A percentile compares a stretch with the other conserved stretches of the same genome.
Evolutionary conservation across 2,797 vertebrate genomes (phyloP).

Genomic region (Amazonetta brasiliensis): DNA sequence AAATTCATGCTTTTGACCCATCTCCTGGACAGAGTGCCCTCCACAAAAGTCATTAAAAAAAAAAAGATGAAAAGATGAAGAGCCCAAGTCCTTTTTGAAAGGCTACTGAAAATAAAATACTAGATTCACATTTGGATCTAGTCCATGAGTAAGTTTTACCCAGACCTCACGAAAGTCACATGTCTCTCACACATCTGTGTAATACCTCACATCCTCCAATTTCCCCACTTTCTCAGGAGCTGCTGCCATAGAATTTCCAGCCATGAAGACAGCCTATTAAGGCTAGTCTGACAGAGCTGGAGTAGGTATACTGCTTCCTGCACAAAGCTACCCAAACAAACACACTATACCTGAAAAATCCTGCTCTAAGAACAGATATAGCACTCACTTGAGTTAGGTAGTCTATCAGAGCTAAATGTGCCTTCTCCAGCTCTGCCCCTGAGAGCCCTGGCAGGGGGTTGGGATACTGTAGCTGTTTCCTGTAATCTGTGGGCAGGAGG

Average conservation of each 20-base stretch:
- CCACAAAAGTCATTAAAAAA: neutral
- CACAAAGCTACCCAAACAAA: neutral
- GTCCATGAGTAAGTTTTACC: neutral
- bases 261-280: neutral
- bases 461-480: slow-evolving; percentile 97
- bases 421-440: slow-evolving; percentile 94
- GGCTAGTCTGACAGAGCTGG: neutral
- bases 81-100: neutral
- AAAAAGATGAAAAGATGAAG: neutral
- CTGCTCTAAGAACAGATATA: neutral
- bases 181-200: neutral
- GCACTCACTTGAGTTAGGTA: slow-evolving; percentile 94
- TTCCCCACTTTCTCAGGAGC: neutral
- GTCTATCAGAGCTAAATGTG: slow-evolving; percentile 98
- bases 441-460: slow-evolving; percentile 92
- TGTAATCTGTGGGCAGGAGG: slow-evolving; percentile 94
- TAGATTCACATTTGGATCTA: accelerated
- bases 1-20: neutral
- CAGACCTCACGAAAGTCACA: neutral
- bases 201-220: accelerated
- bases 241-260: neutral
- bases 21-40: neutral
- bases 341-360: neutral
- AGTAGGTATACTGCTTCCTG: neutral
- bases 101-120: neutral